These are phyloP conservation scores for Numenius phaeopus DNA, from an alignment of 2,797 vertebrate species.

Conservation along the genomic window DNA sequence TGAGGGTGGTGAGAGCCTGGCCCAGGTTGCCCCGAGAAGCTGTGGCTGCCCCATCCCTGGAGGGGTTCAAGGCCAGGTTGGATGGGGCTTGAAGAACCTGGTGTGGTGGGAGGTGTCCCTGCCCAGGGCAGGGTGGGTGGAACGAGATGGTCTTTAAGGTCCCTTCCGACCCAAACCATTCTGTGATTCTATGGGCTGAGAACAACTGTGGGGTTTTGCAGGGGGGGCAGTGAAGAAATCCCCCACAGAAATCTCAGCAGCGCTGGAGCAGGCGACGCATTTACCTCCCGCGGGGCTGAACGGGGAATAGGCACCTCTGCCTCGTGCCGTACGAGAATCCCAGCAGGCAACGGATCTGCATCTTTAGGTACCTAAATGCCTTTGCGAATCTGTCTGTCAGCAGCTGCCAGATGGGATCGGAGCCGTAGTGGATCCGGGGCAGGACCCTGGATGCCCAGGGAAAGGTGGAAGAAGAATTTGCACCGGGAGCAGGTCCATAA, in stretches of 20 bases:
- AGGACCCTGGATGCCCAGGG: not conserved
- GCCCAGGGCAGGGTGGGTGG: not conserved
- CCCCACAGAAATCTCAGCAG: not conserved
- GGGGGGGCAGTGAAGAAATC: too few relatives aligned
- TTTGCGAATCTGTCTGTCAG: not conserved
- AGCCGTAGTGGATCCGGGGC: accelerated
- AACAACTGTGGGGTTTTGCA: not conserved
- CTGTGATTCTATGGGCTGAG: not conserved
- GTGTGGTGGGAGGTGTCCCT: not conserved
- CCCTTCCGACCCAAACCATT: not conserved
- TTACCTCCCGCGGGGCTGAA: not conserved
- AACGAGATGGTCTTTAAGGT: accelerated
- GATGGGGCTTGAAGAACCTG: not conserved
- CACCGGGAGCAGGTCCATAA: not conserved
- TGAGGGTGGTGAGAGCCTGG: not conserved
- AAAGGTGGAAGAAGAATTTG: not conserved
- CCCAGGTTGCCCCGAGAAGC: not conserved
- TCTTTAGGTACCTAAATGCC: not conserved
- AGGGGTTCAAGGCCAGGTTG: not conserved
- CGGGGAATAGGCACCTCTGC: not conserved
- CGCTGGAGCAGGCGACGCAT: accelerated
- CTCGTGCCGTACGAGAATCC: not conserved
- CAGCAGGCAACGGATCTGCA: not conserved
- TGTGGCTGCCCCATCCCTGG: not conserved
- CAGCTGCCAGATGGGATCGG: not conserved